Conservation (phyloP, 2,797 vertebrate genomes). For the Pelochelys cantorii region DNA sequence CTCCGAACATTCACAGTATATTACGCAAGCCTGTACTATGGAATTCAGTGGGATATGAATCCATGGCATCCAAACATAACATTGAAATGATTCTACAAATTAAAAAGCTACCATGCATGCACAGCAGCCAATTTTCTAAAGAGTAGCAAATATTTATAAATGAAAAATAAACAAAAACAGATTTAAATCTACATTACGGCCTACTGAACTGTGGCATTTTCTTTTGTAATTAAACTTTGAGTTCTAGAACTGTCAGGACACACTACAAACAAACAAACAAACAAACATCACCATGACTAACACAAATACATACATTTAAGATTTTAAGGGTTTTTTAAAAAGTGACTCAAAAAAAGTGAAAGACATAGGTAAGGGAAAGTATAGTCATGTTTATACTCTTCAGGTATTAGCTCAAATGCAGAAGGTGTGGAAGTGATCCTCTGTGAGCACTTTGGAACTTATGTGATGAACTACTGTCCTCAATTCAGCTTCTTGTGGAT, state of each 20-base stretch:
- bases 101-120: background rate
- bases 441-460: background rate
- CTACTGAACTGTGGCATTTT: background rate
- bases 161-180: background rate
- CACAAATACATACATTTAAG: rapidly evolving
- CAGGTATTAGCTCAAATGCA: background rate
- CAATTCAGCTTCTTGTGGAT: background rate
- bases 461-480: background rate
- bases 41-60: background rate
- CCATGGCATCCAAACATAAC: background rate
- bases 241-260: background rate
- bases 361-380: background rate
- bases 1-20: background rate
- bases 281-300: background rate
- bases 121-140: background rate
- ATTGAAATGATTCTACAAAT: rapidly evolving
- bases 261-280: background rate
- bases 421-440: rapidly evolving
- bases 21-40: rapidly evolving
- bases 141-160: background rate
- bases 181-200: background rate
- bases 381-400: background rate
- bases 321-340: background rate
- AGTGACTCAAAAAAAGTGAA: rapidly evolving
- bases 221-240: background rate